Evolutionary conservation across 2,113 vertebrate species (phyloP), one percentile per base, ranked within the genome.

Genomic region (Pseudois nayaur): DNA sequence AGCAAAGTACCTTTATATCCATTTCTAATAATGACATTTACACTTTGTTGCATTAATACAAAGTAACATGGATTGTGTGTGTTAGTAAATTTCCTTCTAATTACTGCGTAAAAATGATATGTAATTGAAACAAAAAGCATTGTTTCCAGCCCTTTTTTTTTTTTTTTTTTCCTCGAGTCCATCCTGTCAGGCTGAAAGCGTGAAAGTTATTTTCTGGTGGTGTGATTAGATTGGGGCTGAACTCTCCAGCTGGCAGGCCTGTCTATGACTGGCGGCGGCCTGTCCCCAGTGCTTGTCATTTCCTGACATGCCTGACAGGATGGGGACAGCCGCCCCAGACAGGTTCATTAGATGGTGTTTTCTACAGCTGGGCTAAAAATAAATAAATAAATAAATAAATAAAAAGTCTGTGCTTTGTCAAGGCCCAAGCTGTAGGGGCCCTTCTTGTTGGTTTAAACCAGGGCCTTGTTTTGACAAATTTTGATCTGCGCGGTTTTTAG

Each of bases 331-430:
- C 99, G 99, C 99, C 99, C 99, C 99, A 99, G 99, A 99, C 99
- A 99, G 99, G 99, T 99, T 99, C 99, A 99, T 99, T 99, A 99
- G 99, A 99, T 99, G 99, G 99, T 99, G 99, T 99, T 99, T 99
- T 99, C 99, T 99, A 99, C 99, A 99, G 99, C 99, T 99, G 99
- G 99, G 99, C 99, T 99, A 99, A 98, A 99, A 99, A 98, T 96
- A 98, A 95, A 98, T 96, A 76, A 92, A 67, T 98, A 97, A 98
- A 98, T 98, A 98, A 92, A 71, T 98, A 97, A 98, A 98, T 98
- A 99, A 98, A 98, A 98, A 99, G 98, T 97, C 99, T 99, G 98
- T n/a, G 98, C 99, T 99, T 99, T 99, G 99, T 99, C 99, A 99
- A 98, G 98, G 98, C 99, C 98, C 98, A 96, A 98, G 99, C 99